Percentiles rank a stretch among this genome's conserved stretches.
Conservation (phyloP, 2,113 vertebrate species). For the Osmerus eperlanus region DNA sequence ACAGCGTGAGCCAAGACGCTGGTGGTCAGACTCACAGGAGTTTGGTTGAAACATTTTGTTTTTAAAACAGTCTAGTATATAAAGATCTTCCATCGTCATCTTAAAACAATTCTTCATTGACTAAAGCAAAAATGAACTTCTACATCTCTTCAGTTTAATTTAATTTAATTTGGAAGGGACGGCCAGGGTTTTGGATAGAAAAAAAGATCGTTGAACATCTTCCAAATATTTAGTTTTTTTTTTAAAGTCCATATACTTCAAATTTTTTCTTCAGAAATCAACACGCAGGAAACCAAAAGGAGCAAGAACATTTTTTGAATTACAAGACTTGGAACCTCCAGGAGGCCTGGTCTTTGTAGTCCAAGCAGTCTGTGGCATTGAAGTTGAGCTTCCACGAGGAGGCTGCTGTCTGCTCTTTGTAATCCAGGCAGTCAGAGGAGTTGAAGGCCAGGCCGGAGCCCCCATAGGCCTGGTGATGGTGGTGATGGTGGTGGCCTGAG, state of each 20-base stretch:
- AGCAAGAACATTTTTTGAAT: constrained; percentile 52
- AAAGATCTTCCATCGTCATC: constrained; percentile 42
- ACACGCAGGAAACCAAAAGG: constrained; percentile 16
- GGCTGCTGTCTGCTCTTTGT: constrained; percentile 90
- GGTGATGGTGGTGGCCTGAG: constrained; percentile 89
- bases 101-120: constrained; percentile 44
- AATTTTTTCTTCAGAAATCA: constrained; percentile 57
- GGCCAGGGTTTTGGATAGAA: constrained; percentile 18
- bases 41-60: constrained; percentile 50
- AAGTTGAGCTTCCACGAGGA: constrained; percentile 99
- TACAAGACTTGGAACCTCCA: constrained; percentile 99
- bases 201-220: neutral
- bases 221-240: constrained; percentile 43
- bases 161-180: constrained; percentile 19
- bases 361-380: constrained; percentile 95
- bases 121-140: constrained; percentile 23
- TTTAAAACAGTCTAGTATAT: constrained; percentile 46
- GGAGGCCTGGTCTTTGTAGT: constrained; percentile 99
- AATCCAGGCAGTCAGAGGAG: constrained; percentile 97
- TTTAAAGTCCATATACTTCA: constrained; percentile 63
- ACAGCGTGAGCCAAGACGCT: constrained; percentile 35
- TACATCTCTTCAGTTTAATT: constrained; percentile 13
- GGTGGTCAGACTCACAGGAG: constrained; percentile 45
- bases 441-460: constrained; percentile 87
- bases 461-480: constrained; percentile 88